A percentile compares a stretch with the other conserved stretches of the same genome.
phyloP scores from a whole-genome alignment of 2,113 vertebrate genomes.

The Nothobranchius furzeri region DNA sequence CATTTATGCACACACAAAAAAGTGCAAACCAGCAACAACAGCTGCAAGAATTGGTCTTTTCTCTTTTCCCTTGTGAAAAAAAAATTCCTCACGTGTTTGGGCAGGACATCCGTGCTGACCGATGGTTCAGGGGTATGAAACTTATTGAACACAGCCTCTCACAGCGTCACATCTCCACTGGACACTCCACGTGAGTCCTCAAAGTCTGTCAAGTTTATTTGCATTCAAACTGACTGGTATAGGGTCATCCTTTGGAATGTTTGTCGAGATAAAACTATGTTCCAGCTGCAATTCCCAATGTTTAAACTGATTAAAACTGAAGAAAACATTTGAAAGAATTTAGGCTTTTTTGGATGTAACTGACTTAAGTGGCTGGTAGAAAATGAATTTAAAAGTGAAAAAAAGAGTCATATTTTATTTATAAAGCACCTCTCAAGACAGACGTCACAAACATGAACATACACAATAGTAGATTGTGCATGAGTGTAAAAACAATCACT shows the following conservation, averaged over 20 bases:
- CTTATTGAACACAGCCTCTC: conserved; percentile 39
- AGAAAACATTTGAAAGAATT: too few relatives aligned
- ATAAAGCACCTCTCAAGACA: too few relatives aligned
- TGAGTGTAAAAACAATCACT: too few relatives aligned
- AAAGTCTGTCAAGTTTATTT: neutral
- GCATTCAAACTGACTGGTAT: neutral
- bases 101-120: conserved; percentile 17
- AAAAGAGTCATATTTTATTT: too few relatives aligned
- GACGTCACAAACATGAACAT: too few relatives aligned
- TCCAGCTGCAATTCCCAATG: too few relatives aligned
- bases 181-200: conserved; percentile 51
- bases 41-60: conserved; percentile 25
- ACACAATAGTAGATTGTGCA: too few relatives aligned
- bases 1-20: neutral
- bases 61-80: neutral
- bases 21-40: conserved; percentile 25
- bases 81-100: conserved; percentile 42
- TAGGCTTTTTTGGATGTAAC: too few relatives aligned
- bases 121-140: conserved; percentile 13
- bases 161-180: conserved; percentile 38
- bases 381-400: too few relatives aligned
- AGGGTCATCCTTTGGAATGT: neutral
- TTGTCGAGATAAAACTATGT: neutral
- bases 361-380: too few relatives aligned
- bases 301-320: too few relatives aligned